Percentiles rank a stretch among this genome's conserved stretches.
Conservation (phyloP, 2,888 invertebrate species). For the Nebria salina region DNA sequence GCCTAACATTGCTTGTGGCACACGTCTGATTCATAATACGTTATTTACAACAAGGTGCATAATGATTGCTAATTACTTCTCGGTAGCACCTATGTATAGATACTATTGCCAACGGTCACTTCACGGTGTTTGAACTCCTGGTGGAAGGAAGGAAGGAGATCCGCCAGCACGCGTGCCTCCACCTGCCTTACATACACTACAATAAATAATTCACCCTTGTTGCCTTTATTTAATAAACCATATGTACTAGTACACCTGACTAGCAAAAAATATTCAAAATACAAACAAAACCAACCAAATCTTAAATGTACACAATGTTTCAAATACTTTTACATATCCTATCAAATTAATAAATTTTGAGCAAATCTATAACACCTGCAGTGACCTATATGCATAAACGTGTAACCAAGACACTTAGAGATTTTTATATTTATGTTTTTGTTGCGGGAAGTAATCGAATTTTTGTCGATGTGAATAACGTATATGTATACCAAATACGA, state of each 20-base stretch:
- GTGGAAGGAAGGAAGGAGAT: constrained; percentile 31
- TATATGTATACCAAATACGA: not conserved
- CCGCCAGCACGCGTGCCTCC: constrained; percentile 27
- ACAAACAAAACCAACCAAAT: not conserved
- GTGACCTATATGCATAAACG: too few species aligned
- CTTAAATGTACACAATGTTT: too few species aligned
- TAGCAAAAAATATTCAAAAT: not conserved
- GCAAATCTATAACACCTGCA: too few species aligned
- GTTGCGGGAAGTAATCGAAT: too few species aligned
- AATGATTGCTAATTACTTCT: constrained; percentile 21
- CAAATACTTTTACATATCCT: too few species aligned
- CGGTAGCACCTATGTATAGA: not conserved
- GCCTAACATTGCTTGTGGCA: not conserved
- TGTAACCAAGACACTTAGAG: too few species aligned
- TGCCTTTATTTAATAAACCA: not conserved
- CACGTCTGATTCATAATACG: not conserved
- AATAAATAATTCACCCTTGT: not conserved
- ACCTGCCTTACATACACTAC: constrained; percentile 9
- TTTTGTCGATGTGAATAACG: too few species aligned
- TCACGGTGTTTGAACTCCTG: constrained; percentile 40
- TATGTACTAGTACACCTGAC: constrained; percentile 11
- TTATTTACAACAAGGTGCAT: constrained; percentile 28
- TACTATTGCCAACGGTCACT: constrained; percentile 31
- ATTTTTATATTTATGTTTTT: too few species aligned
- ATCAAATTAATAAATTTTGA: too few species aligned